Conservation (phyloP, 2,888 invertebrate species). For the Branchipolynoe longqiensis region DNA sequence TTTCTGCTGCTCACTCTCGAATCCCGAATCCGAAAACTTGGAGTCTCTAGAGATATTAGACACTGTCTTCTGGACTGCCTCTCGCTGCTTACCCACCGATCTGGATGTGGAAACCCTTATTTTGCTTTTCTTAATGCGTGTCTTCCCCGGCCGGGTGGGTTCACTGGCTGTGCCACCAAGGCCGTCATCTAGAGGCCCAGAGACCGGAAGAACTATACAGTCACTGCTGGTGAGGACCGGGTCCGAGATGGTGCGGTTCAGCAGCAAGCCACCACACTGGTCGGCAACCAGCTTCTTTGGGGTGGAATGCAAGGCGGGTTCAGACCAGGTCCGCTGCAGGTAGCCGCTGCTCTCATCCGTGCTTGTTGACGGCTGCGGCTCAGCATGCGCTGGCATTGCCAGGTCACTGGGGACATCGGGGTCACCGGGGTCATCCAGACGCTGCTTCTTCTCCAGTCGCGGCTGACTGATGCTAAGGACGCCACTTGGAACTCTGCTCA, state of each 20-base stretch:
- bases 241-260: slow-evolving; percentile 36
- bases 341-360: background rate
- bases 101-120: too few species aligned
- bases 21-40: slow-evolving; percentile 27
- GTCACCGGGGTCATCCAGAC: background rate
- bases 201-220: background rate
- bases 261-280: too few species aligned
- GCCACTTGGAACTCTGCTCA: slow-evolving; percentile 28
- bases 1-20: slow-evolving; percentile 28
- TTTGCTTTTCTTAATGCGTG: too few species aligned
- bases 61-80: background rate
- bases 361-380: slow-evolving; percentile 34
- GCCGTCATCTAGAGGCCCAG: background rate
- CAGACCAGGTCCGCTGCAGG: slow-evolving; percentile 32
- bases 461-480: slow-evolving; percentile 46
- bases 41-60: background rate
- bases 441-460: slow-evolving; percentile 28
- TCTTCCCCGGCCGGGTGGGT: too few species aligned
- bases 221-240: background rate
- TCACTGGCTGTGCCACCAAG: background rate
- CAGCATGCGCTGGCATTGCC: too few species aligned
- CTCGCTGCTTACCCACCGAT: background rate
- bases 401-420: too few species aligned
- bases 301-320: slow-evolving; percentile 15
- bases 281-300: background rate